Evolutionary conservation across 2,888 invertebrate species (phyloP), one percentile per base, ranked within the genome.

Genomic region (Temnothorax ravouxi): DNA sequence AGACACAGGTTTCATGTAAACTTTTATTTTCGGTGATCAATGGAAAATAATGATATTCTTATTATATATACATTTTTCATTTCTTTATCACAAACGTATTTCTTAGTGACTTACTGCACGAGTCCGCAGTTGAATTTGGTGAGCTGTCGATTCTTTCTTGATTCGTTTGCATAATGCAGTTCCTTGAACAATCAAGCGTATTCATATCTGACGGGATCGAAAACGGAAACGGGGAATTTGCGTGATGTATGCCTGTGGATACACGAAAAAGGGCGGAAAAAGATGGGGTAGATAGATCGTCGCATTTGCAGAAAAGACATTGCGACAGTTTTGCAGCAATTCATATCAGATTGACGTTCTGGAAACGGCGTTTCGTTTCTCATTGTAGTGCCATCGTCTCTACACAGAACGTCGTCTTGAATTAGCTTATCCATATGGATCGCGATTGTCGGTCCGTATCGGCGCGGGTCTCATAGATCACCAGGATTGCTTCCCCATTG

Each of bases 401-500:
- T 85, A 84, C 82, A 84, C 79, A 81, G 84, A 84, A 83, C 77
- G 64, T 81, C 84, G 84, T 88, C 90, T 91, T 89, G 90, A 93
- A 93, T 93, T 93, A 92, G 92, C 92, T 93, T 92, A 93, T 93
- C 92, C 93, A 93, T 93, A 93, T 93, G 93, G 92, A 93, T 92
- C 84, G 90, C 89, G 87, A 91, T 92, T 88, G 90, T 91, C 88
- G 84, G 13, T 84, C 67, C 81, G 81, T 64, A 82, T 86, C 59
- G 66, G 44, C 67, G 52, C 71, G 67, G 54, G 18, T 84, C 88
- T 86, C 89, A 88, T 91, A 90, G 90, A 91, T 91, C 91, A 91
- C 85, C 67, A 62, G 88, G 91, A 91, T 91, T 85, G 90, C 87
- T 86, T 89, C 84, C 84, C 59, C 88, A 92, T 92, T 92, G 92